Percentiles rank a stretch among this genome's conserved stretches.
These are phyloP conservation scores for Egretta garzetta DNA, from an alignment of 2,113 vertebrate species.

Conservation along the genomic window DNA sequence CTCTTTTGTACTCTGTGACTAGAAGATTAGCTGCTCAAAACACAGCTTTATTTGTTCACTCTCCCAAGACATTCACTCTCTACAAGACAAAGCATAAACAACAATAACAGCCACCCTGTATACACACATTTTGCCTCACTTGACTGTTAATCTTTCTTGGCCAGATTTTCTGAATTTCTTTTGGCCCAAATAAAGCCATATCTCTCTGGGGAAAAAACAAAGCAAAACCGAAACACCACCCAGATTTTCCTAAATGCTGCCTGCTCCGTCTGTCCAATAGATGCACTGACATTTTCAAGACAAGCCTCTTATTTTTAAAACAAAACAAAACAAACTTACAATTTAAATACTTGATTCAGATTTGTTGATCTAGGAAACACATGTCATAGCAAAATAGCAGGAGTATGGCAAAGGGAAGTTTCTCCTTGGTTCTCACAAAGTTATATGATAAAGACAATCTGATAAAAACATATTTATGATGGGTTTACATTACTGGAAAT, in stretches of 20 bases:
- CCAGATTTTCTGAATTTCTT: neutral
- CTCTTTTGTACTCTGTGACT: neutral
- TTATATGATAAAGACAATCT: no score
- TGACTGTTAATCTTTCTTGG: neutral
- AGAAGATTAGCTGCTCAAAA: slow-evolving; percentile 16
- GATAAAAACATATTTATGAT: neutral
- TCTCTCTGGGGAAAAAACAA: neutral
- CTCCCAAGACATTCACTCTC: neutral
- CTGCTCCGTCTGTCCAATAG: neutral
- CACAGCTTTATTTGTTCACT: neutral
- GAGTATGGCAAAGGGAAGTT: neutral
- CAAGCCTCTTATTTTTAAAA: neutral
- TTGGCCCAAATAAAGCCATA: neutral
- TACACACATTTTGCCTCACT: neutral
- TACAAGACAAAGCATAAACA: neutral
- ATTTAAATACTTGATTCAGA: neutral
- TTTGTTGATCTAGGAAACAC: neutral
- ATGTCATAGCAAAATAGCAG: neutral
- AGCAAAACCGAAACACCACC: fast-evolving
- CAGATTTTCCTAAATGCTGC: neutral
- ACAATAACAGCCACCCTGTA: neutral
- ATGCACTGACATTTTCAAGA: neutral
- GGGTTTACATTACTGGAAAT: neutral
- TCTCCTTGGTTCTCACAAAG: neutral
- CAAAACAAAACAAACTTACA: neutral